A percentile compares a stretch with the other conserved stretches of the same genome.
These are phyloP conservation scores for Darevskia nairensis DNA, from an alignment of 2,797 vertebrate genomes.

Conservation along the genomic window DNA sequence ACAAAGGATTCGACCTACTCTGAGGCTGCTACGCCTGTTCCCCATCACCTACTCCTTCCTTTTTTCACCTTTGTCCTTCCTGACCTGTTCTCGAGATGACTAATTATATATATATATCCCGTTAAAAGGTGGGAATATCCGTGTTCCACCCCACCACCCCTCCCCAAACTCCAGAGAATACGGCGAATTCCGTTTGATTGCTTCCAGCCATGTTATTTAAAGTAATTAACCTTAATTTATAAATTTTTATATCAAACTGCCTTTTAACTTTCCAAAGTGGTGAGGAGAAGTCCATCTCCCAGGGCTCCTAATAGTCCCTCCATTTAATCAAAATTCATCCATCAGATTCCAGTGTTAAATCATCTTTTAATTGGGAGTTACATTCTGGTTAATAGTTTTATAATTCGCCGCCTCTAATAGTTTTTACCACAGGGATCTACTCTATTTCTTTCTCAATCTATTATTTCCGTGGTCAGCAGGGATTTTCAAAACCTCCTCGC, in stretches of 20 bases:
- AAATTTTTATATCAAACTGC: slow-evolving; percentile 95
- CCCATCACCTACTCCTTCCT: slow-evolving; percentile 27
- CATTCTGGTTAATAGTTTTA: slow-evolving; percentile 99
- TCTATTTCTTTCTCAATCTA: slow-evolving; percentile 90
- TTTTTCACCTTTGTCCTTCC: slow-evolving; percentile 60
- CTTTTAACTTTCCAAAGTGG: slow-evolving; percentile 92
- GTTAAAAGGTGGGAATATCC: slow-evolving; percentile 78
- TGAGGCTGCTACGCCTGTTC: too few relatives aligned
- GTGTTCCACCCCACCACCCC: slow-evolving; percentile 83
- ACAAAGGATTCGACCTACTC: too few relatives aligned
- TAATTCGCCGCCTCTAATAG: slow-evolving; percentile 97
- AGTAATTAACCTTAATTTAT: slow-evolving; percentile 99
- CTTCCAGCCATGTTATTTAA: slow-evolving; percentile 95
- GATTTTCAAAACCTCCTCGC: slow-evolving; percentile 74
- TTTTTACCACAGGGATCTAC: slow-evolving; percentile 95
- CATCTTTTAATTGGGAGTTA: slow-evolving; percentile 99
- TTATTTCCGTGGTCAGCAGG: slow-evolving; percentile 81
- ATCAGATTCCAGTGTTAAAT: slow-evolving; percentile 99
- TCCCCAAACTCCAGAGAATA: slow-evolving; percentile 88
- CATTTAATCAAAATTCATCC: slow-evolving; percentile 99
- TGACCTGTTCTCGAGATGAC: slow-evolving; percentile 61
- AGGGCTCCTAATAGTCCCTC: slow-evolving; percentile 94
- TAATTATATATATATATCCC: slow-evolving; percentile 71
- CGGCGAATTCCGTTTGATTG: slow-evolving; percentile 85
- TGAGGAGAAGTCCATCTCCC: slow-evolving; percentile 89